These are phyloP conservation scores for Hymenopus coronatus DNA, from an alignment of 2,888 invertebrate species.

Conservation along the genomic window DNA sequence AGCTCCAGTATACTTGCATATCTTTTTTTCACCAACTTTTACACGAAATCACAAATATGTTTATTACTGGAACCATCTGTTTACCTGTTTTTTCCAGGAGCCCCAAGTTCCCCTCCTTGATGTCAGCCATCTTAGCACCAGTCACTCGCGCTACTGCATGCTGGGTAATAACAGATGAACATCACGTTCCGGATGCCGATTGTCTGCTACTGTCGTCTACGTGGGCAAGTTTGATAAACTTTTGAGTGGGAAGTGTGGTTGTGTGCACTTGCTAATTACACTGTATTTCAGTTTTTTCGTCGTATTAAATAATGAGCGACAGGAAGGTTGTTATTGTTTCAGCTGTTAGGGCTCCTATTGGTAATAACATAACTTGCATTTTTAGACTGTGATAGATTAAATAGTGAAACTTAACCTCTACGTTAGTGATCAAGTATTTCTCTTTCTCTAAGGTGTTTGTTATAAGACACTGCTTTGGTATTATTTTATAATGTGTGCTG, in stretches of 20 bases:
- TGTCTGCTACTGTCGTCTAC: background rate
- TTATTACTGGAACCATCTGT: constrained; percentile 11
- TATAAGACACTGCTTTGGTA: too few species aligned
- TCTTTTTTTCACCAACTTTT: background rate
- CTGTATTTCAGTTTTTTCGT: background rate
- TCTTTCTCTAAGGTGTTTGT: too few species aligned
- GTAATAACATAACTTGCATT: constrained; percentile 41
- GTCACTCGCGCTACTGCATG: constrained; percentile 19
- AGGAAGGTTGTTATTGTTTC: constrained; percentile 68
- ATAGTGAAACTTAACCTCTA: background rate
- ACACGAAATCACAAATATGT: background rate
- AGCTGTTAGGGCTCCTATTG: constrained; percentile 82
- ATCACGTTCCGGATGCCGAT: background rate
- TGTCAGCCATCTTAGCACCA: constrained; percentile 34
- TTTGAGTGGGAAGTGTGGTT: background rate
- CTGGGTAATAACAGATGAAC: constrained; percentile 14
- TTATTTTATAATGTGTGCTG: too few species aligned
- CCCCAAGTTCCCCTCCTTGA: constrained; percentile 24
- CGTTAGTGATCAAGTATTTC: background rate
- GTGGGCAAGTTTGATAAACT: background rate
- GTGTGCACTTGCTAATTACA: background rate
- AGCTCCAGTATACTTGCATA: background rate
- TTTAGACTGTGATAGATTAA: background rate
- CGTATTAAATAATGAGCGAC: constrained; percentile 40
- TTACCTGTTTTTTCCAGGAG: constrained; percentile 32